A percentile compares a stretch with the other conserved stretches of the same genome.
These are phyloP conservation scores for Leuciscus idus DNA, from an alignment of 2,113 vertebrate genomes.

Conservation along the genomic window DNA sequence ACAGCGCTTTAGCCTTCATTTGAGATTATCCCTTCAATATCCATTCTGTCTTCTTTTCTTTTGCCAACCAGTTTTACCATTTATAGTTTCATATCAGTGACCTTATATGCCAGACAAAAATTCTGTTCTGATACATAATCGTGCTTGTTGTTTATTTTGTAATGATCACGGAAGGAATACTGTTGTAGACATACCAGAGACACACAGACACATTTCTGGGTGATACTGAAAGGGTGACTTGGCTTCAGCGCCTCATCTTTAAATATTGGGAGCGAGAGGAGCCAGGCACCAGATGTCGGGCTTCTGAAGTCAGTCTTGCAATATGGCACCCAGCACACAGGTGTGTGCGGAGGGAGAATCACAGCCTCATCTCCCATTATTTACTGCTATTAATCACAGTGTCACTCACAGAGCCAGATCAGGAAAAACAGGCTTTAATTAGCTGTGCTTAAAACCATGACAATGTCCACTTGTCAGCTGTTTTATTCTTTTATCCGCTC, in stretches of 20 bases:
- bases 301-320: slow-evolving; percentile 50
- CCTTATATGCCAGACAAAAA: neutral
- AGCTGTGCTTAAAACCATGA: slow-evolving; percentile 25
- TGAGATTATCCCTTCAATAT: slow-evolving; percentile 61
- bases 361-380: slow-evolving; percentile 55
- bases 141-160: neutral
- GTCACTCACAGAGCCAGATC: slow-evolving; percentile 43
- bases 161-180: neutral
- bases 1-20: slow-evolving; percentile 54
- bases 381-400: slow-evolving; percentile 61
- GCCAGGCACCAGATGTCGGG: slow-evolving; percentile 56
- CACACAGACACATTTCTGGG: slow-evolving; percentile 27
- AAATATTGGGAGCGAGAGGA: slow-evolving; percentile 28
- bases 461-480: slow-evolving; percentile 31
- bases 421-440: slow-evolving; percentile 50
- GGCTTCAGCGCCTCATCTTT: slow-evolving; percentile 39
- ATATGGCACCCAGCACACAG: slow-evolving; percentile 51
- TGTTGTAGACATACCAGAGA: neutral
- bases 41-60: neutral
- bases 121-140: neutral
- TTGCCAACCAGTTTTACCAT: neutral
- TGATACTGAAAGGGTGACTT: slow-evolving; percentile 30
- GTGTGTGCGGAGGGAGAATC: slow-evolving; percentile 48
- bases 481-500: neutral
- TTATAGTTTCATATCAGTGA: slow-evolving; percentile 50